Percentiles rank a stretch among this genome's conserved stretches.
phyloP scores from a whole-genome alignment of 2,797 vertebrate species.

The Carapus acus region DNA sequence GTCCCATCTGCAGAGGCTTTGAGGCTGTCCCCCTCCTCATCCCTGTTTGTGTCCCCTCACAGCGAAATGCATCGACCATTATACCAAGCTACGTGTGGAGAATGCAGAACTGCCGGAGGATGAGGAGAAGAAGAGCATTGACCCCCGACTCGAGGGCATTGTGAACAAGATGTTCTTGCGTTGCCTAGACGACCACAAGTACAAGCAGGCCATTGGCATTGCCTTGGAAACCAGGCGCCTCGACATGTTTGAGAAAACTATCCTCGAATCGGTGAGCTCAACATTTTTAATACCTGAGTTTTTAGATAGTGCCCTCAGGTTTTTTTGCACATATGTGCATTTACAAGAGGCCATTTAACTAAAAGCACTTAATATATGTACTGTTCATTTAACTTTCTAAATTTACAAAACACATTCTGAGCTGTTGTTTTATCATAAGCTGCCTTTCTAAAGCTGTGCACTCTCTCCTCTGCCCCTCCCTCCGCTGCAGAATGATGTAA shows the following conservation, averaged over 20 bases:
- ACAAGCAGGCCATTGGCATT: conserved; percentile 97
- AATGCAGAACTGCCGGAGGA: conserved; percentile 93
- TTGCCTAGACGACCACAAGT: conserved; percentile 96
- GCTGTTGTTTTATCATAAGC: background rate
- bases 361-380: no score
- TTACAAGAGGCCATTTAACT: no score
- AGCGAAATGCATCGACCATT: conserved; percentile 99
- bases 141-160: conserved; percentile 93
- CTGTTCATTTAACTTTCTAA: no score
- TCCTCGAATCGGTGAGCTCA: conserved; percentile 87
- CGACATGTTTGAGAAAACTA: conserved; percentile 96
- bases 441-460: background rate
- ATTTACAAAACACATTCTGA: no score
- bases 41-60: conserved; percentile 17
- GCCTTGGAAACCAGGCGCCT: conserved; percentile 92
- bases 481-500: conserved; percentile 85
- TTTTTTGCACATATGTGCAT: no score
- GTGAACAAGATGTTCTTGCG: conserved; percentile 99
- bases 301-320: background rate
- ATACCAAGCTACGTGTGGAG: conserved; percentile 95
- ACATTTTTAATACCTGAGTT: background rate
- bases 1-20: no score
- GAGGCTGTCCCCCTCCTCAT: conserved; percentile 1
- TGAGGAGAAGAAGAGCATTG: conserved; percentile 89
- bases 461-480: conserved; percentile 5